Conservation (phyloP, 2,888 invertebrate genomes). For the Drosophila melanosoma region DNA sequence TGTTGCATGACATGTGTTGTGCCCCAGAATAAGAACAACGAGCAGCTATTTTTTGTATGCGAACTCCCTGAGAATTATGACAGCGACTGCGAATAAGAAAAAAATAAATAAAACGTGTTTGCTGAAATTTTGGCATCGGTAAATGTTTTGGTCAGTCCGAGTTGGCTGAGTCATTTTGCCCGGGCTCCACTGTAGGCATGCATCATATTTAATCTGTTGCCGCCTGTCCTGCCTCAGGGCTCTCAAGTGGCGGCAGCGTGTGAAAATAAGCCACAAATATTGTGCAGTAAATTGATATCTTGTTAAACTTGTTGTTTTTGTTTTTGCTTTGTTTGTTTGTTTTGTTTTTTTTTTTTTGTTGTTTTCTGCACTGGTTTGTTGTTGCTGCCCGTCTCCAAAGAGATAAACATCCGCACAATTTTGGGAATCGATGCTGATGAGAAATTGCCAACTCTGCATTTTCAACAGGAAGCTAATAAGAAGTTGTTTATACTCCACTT, state of each 20-base stretch:
- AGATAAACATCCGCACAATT: slow-evolving; percentile 69
- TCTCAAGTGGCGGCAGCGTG: slow-evolving; percentile 51
- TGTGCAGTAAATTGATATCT: slow-evolving; percentile 62
- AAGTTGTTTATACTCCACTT: slow-evolving; percentile 26
- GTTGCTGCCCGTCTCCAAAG: slow-evolving; percentile 19
- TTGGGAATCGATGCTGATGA: slow-evolving; percentile 27
- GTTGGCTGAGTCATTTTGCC: slow-evolving; percentile 38
- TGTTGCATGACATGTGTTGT: slow-evolving; percentile 45
- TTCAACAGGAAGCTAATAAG: slow-evolving; percentile 33
- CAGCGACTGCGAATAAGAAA: slow-evolving; percentile 2
- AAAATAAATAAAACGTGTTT: slow-evolving; percentile 6
- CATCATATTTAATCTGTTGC: slow-evolving; percentile 57
- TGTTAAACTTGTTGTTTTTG: slow-evolving; percentile 44
- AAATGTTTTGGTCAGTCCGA: slow-evolving; percentile 27
- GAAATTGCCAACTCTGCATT: slow-evolving; percentile 35
- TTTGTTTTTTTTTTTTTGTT: slow-evolving; percentile 26
- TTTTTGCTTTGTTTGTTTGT: not conserved
- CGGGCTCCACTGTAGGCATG: slow-evolving; percentile 28
- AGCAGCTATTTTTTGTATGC: slow-evolving; percentile 24
- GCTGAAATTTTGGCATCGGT: slow-evolving; percentile 16
- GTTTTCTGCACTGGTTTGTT: slow-evolving; percentile 44
- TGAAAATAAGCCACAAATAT: slow-evolving; percentile 63
- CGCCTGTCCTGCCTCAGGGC: slow-evolving; percentile 23
- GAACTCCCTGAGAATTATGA: slow-evolving; percentile 36
- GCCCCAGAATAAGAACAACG: slow-evolving; percentile 38